phyloP scores from a whole-genome alignment of 35 echinoderm and acorn worm species.

The Diadema setosum region DNA sequence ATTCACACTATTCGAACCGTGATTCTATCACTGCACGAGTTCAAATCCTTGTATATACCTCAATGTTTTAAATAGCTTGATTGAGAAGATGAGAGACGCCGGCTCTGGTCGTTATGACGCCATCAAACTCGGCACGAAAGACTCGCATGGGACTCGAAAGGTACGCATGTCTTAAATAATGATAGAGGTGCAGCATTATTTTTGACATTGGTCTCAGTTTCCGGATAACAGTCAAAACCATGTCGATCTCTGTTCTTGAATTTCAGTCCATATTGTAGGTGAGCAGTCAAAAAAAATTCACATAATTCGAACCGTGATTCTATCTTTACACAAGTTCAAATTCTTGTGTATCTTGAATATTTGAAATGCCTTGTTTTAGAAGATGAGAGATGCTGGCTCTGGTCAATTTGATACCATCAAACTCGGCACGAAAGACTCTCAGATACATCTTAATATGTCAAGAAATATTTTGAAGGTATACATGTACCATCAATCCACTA shows the following conservation, averaged over 20 bases:
- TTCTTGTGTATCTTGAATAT: slow-evolving; percentile 12
- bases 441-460: background rate
- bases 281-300: slow-evolving; percentile 32
- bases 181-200: too few relatives aligned
- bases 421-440: background rate
- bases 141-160: too few relatives aligned
- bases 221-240: too few relatives aligned
- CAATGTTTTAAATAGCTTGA: too few relatives aligned
- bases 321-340: slow-evolving; percentile 27
- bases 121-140: too few relatives aligned
- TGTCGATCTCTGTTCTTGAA: slow-evolving; percentile 38
- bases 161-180: too few relatives aligned
- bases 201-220: too few relatives aligned
- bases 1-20: too few relatives aligned
- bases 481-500: slow-evolving; percentile 17
- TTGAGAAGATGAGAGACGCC: too few relatives aligned
- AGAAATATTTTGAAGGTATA: slow-evolving; percentile 10
- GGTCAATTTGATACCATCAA: slow-evolving; percentile 32
- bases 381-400: slow-evolving; percentile 18
- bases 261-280: slow-evolving; percentile 51
- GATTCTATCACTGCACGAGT: too few relatives aligned
- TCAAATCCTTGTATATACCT: too few relatives aligned
- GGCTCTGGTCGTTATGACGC: too few relatives aligned
- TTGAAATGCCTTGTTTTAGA: slow-evolving; percentile 3
- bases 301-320: slow-evolving; percentile 11